These are phyloP conservation scores for Copidosoma floridanum DNA, from an alignment of 1,140 invertebrate species.

Conservation along the genomic window DNA sequence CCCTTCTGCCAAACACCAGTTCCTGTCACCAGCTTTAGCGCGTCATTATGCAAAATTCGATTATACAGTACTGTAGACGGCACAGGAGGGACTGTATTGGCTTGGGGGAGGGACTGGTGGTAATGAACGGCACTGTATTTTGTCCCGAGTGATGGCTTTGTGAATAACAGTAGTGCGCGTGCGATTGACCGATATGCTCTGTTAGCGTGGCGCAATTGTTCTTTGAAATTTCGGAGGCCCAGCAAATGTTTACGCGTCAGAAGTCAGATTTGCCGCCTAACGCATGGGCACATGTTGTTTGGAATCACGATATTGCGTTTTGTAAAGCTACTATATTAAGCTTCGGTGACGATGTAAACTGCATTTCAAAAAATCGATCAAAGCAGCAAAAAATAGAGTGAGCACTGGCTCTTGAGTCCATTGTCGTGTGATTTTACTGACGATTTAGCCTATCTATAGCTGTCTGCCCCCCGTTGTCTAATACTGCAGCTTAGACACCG, in stretches of 20 bases:
- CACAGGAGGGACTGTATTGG: background rate
- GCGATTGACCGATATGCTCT: slow-evolving; percentile 14
- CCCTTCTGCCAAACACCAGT: background rate
- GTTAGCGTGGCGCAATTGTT: background rate
- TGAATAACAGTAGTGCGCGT: too few relatives aligned
- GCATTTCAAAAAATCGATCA: too few relatives aligned
- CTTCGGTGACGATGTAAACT: too few relatives aligned
- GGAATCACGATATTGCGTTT: too few relatives aligned
- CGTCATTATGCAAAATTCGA: slow-evolving; percentile 34
- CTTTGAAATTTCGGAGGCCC: slow-evolving; percentile 6
- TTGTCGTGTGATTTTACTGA: too few relatives aligned
- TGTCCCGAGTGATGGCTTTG: background rate
- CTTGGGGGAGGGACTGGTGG: background rate
- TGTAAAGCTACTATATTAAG: too few relatives aligned
- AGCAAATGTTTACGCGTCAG: background rate
- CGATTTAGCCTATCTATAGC: too few relatives aligned
- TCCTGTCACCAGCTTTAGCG: slow-evolving; percentile 5
- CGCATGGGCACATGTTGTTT: too few relatives aligned
- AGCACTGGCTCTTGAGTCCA: too few relatives aligned
- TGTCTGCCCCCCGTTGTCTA: too few relatives aligned
- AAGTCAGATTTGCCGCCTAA: slow-evolving; percentile 7
- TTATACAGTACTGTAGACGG: slow-evolving; percentile 18
- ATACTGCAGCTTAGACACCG: too few relatives aligned
- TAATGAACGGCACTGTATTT: slow-evolving; percentile 2
- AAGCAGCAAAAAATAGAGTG: too few relatives aligned